phyloP scores from a whole-genome alignment of 2,797 vertebrate species.

The Miichthys miiuy region DNA sequence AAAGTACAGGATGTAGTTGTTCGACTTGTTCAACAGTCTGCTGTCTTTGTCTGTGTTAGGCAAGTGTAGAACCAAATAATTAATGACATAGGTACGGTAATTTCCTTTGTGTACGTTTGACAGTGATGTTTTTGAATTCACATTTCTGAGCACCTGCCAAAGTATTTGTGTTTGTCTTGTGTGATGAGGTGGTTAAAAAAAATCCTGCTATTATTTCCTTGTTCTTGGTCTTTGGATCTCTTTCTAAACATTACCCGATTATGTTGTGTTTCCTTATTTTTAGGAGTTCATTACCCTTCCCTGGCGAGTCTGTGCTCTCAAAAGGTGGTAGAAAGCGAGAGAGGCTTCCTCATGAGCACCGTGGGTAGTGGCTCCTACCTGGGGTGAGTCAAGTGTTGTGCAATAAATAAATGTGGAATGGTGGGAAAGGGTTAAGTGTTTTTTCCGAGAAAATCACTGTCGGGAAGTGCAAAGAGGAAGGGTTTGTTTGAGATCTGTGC shows the following conservation, averaged over 20 bases:
- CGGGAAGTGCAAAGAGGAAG: neutral
- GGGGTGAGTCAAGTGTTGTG: constrained; percentile 87
- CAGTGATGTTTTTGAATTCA: neutral
- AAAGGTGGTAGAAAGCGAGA: constrained; percentile 91
- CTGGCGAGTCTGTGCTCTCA: constrained; percentile 95
- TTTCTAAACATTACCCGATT: neutral
- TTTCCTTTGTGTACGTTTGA: neutral
- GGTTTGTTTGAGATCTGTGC: neutral
- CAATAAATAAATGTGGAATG: constrained; percentile 21
- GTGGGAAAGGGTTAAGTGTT: constrained; percentile 3
- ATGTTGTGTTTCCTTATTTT: constrained; percentile 24
- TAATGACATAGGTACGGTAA: accelerated
- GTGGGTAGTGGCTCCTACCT: constrained; percentile 95
- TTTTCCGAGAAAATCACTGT: neutral
- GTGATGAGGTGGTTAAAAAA: neutral
- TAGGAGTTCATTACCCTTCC: constrained; percentile 95
- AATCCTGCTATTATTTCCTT: neutral
- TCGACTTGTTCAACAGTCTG: neutral
- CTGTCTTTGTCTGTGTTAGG: neutral
- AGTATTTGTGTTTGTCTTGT: constrained; percentile 8
- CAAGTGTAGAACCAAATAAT: neutral
- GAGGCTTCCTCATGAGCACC: constrained; percentile 95
- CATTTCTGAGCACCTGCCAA: neutral
- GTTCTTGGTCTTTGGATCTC: neutral
- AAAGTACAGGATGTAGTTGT: neutral